A percentile compares a stretch with the other conserved stretches of the same genome.
phyloP scores from a whole-genome alignment of 2,888 invertebrate genomes.

The Drosophila mettleri region DNA sequence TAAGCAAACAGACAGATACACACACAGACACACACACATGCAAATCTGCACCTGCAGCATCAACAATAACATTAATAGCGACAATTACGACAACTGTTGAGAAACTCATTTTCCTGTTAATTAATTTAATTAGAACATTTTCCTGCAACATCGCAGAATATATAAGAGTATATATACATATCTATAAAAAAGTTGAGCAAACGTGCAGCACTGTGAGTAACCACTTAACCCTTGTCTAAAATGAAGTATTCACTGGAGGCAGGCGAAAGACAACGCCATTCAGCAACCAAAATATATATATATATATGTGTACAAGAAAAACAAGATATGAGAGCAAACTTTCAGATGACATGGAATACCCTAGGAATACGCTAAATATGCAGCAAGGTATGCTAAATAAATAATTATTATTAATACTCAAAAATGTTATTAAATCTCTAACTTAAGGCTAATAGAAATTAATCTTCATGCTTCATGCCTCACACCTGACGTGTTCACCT shows the following conservation, averaged over 20 bases:
- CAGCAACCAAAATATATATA: constrained; percentile 1
- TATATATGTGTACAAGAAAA: not conserved
- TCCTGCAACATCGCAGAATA: constrained; percentile 20
- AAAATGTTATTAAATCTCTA: not conserved
- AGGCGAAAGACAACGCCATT: not conserved
- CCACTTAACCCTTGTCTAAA: constrained; percentile 36
- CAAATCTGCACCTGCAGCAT: constrained; percentile 52
- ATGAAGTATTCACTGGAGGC: not conserved
- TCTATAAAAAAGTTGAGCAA: constrained; percentile 9
- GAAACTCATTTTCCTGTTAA: constrained; percentile 78
- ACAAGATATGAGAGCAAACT: not conserved
- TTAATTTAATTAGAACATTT: constrained; percentile 74
- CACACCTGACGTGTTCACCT: not conserved
- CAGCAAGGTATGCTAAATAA: not conserved
- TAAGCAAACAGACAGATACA: not conserved
- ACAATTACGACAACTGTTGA: constrained; percentile 60
- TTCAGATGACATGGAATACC: not conserved
- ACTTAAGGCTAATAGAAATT: not conserved
- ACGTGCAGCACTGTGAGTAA: constrained; percentile 23
- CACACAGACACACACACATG: constrained; percentile 20
- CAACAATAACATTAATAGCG: constrained; percentile 22
- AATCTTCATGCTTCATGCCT: not conserved
- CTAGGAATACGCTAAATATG: not conserved
- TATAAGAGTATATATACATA: constrained; percentile 13
- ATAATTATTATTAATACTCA: not conserved